Conservation (phyloP, 2,888 invertebrate species). For the Morpho achilles region DNA sequence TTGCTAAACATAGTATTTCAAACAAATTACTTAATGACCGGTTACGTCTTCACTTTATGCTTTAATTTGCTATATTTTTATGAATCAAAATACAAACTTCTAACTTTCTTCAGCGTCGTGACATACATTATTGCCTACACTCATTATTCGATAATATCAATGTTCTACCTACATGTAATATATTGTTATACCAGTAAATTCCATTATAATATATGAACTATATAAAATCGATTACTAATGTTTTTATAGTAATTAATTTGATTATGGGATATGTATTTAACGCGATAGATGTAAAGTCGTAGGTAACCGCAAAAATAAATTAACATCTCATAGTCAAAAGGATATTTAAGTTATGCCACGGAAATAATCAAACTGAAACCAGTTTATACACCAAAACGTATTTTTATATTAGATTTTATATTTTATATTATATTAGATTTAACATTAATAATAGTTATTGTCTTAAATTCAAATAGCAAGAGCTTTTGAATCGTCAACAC, state of each 20-base stretch:
- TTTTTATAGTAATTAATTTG: slow-evolving; percentile 43
- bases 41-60: background rate
- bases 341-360: background rate
- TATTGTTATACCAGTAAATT: slow-evolving; percentile 43
- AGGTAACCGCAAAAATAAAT: background rate
- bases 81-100: background rate
- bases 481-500: too few relatives aligned
- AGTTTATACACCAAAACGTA: background rate
- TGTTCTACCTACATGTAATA: slow-evolving; percentile 33
- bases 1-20: too few relatives aligned
- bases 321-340: background rate
- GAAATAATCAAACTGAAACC: background rate
- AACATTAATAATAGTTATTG: too few relatives aligned
- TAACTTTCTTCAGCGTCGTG: slow-evolving; percentile 51
- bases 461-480: too few relatives aligned
- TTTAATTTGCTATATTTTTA: slow-evolving; percentile 8
- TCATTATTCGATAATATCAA: slow-evolving; percentile 54
- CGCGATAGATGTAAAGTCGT: too few relatives aligned
- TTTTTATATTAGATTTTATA: too few relatives aligned
- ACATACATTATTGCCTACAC: slow-evolving; percentile 34
- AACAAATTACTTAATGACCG: background rate
- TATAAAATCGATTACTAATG: slow-evolving; percentile 52
- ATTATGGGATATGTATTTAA: background rate
- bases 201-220: slow-evolving; percentile 32
- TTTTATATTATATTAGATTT: too few relatives aligned